These are phyloP conservation scores for Pammene fasciana DNA, from an alignment of 2,888 invertebrate genomes.

Conservation along the genomic window DNA sequence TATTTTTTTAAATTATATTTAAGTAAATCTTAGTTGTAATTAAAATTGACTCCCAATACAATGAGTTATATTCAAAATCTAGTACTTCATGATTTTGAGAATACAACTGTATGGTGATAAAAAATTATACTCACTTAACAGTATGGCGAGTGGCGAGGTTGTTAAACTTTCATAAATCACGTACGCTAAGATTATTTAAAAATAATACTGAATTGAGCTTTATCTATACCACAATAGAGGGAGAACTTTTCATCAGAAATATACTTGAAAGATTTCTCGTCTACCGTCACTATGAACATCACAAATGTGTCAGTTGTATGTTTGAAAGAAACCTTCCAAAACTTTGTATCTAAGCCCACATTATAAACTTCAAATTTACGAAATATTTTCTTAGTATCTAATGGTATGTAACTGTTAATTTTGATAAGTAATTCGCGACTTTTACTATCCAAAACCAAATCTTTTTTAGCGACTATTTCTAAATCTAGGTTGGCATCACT, in stretches of 20 bases:
- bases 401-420: constrained; percentile 51
- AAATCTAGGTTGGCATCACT: constrained; percentile 43
- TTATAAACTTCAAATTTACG: constrained; percentile 58
- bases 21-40: too few relatives aligned
- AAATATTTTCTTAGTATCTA: constrained; percentile 50
- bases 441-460: constrained; percentile 19
- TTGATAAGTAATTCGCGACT: constrained; percentile 51
- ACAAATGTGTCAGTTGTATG: constrained; percentile 44
- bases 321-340: constrained; percentile 54
- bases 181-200: constrained; percentile 28
- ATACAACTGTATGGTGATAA: too few relatives aligned
- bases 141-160: too few relatives aligned
- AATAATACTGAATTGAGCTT: constrained; percentile 53
- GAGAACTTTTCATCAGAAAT: constrained; percentile 53
- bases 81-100: too few relatives aligned
- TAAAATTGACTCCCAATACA: too few relatives aligned
- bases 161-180: background rate
- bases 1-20: too few relatives aligned
- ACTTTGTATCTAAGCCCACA: constrained; percentile 49
- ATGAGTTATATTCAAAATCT: too few relatives aligned
- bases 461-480: constrained; percentile 39
- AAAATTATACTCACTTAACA: too few relatives aligned
- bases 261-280: constrained; percentile 54
- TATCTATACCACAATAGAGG: constrained; percentile 62
- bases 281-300: constrained; percentile 51